Evolutionary conservation across 1,140 invertebrate species (phyloP).

Genomic region (Antheraea mylitta): DNA sequence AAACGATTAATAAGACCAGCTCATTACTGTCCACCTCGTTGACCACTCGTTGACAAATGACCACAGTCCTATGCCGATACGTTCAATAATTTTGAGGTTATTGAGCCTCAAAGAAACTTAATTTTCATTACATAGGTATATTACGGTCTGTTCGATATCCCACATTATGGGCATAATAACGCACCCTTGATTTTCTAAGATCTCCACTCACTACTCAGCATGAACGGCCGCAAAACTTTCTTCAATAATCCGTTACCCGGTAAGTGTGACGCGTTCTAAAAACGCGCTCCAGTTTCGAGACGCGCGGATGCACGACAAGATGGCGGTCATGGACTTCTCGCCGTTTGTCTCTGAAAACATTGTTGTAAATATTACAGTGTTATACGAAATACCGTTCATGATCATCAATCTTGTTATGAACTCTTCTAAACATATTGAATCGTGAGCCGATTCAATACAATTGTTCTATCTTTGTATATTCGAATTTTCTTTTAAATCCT

Average conservation of each 20-base stretch:
- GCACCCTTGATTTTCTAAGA: neutral
- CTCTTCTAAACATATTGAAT: no score
- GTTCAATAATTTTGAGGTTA: no score
- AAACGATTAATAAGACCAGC: no score
- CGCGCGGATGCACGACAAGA: neutral
- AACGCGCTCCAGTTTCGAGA: slow-evolving; percentile 12
- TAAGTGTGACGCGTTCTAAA: slow-evolving; percentile 16
- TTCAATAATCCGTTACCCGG: slow-evolving; percentile 10
- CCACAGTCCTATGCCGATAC: no score
- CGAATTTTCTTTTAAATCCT: no score
- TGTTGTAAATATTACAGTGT: neutral
- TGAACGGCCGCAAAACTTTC: slow-evolving; percentile 10
- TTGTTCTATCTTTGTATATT: no score
- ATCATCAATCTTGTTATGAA: neutral
- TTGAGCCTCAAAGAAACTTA: no score
- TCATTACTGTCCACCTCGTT: no score
- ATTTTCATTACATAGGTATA: no score
- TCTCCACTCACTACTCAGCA: neutral
- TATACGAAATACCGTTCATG: neutral
- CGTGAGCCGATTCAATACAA: no score
- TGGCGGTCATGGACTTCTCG: neutral
- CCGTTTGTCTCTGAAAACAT: neutral
- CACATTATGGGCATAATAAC: neutral
- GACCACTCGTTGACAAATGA: no score
- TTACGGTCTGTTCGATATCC: no score